Conservation (phyloP, 2,113 vertebrate genomes). For the Ariopsis seemanni region DNA sequence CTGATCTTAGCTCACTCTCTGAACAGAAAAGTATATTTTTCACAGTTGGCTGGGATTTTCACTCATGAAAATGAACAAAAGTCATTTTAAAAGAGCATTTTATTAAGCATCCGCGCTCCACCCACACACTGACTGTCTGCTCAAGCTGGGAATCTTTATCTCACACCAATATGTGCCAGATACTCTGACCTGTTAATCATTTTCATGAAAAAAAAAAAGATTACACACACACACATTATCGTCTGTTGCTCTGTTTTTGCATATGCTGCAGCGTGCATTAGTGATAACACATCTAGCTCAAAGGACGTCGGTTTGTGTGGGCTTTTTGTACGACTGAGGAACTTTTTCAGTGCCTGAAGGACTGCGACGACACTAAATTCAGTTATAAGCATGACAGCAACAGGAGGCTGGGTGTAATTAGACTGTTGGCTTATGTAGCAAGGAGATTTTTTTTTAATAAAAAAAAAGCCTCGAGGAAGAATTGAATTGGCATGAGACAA, state of each 20-base stretch:
- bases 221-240: background rate
- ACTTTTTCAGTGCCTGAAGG: background rate
- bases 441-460: conserved; percentile 9
- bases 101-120: background rate
- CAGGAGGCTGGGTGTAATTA: conserved; percentile 44
- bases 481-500: conserved; percentile 56
- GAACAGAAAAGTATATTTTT: background rate
- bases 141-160: background rate
- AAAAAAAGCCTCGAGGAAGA: conserved; percentile 35
- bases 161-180: background rate
- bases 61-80: background rate
- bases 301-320: background rate
- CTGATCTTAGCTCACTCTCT: background rate
- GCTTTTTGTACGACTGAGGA: background rate
- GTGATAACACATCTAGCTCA: background rate
- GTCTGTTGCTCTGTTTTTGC: background rate
- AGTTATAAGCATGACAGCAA: background rate
- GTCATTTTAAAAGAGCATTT: background rate
- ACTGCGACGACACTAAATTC: background rate
- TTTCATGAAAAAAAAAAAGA: background rate
- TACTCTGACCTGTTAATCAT: conserved; percentile 1
- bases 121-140: background rate
- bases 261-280: background rate
- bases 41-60: background rate
- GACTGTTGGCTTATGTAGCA: conserved; percentile 13